A percentile compares a stretch with the other conserved stretches of the same genome.
Evolutionary conservation across 2,113 vertebrate genomes (phyloP).

Genomic region (Amblyornis subalaris): DNA sequence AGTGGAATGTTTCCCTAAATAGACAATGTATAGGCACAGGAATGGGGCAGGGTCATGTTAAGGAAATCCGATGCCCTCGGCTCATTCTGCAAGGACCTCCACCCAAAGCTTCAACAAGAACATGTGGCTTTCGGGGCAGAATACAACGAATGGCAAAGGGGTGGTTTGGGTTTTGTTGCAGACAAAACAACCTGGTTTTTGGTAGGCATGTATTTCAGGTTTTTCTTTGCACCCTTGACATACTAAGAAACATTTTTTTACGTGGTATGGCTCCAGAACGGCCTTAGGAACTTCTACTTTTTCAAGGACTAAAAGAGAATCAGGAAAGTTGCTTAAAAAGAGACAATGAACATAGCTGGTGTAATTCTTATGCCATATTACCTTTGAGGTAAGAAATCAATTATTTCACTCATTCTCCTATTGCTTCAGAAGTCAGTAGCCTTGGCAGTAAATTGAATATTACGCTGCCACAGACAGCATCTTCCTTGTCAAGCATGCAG

Average conservation of each 20-base stretch:
- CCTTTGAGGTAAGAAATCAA: slow-evolving; percentile 46
- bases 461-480: slow-evolving; percentile 9
- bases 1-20: slow-evolving; percentile 64
- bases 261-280: neutral
- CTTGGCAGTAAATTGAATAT: slow-evolving; percentile 60
- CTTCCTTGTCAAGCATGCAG: slow-evolving; percentile 52
- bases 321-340: neutral
- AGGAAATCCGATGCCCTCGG: slow-evolving; percentile 35
- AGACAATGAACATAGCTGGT: neutral
- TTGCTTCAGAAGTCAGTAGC: slow-evolving; percentile 25
- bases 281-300: neutral
- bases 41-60: slow-evolving; percentile 27
- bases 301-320: neutral
- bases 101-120: neutral
- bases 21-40: slow-evolving; percentile 51
- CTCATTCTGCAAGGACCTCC: neutral
- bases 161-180: neutral
- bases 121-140: neutral
- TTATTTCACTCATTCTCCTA: slow-evolving; percentile 20
- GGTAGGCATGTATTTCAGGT: neutral
- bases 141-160: neutral
- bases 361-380: slow-evolving; percentile 30
- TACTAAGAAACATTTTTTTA: neutral
- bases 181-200: neutral
- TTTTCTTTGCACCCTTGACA: neutral